Evolutionary conservation across 2,113 vertebrate genomes (phyloP), one percentile per base, ranked within the genome.

Genomic region (Hirundichthys speculiger): DNA sequence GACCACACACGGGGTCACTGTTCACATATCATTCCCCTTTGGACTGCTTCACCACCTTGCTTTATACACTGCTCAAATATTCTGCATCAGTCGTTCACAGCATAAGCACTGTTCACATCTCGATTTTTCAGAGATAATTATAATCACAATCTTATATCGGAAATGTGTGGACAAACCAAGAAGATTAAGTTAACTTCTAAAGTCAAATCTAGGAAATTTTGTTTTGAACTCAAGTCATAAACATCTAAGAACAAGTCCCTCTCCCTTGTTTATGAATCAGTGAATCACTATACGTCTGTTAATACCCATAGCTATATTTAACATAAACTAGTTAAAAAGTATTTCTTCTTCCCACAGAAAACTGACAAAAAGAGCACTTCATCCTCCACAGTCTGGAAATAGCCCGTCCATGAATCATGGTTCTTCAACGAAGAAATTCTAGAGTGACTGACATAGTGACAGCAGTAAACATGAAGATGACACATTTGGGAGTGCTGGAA

Each of bases 371-470:
- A 24, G 24, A 68, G 53, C 58, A 19, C 73, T 20, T 80, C 65
- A 3, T 78, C 84, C 83, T 50, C 75, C 80, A 65, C 69, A 58
- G 38, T 62, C 78, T 80, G 41, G 69, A 73, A 84, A 85, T 88
- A 88, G 65, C 21, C 0, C 16, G 55, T 48, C 42, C 8, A 40
- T 86, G 88, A 86, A 67, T 87, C 78, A 80, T 27, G 40, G 14
- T 42, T 68, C 49, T 61, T 83, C 59, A 74, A 4, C 24, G 43
- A 78, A 82, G 62, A 73, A 38, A 21, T 34, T 57, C 51, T 13
- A 25, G 41, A 58, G 61, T 77, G 73, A 84, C 39, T 88, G 88
- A 85, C 88, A 73, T 63, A 38, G 51, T 79, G 77, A 79, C 82
- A 83, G 75, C n/a, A 63, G 58, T 48, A 81, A 72, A 66, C 81